phyloP scores from a whole-genome alignment of 2,888 invertebrate genomes.

The Corbicula japonica region DNA sequence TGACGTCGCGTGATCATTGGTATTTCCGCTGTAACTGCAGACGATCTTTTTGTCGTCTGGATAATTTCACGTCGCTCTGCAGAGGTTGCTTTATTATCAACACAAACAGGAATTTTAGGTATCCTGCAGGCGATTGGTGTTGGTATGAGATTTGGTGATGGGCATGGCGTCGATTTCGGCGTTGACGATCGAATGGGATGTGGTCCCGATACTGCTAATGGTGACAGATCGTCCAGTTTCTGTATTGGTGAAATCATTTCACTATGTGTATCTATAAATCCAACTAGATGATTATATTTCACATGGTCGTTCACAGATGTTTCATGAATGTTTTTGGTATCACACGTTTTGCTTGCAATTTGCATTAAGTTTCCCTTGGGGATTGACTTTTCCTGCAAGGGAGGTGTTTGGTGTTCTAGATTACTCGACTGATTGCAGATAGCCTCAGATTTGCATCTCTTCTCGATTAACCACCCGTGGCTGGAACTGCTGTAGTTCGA shows the following conservation, averaged over 20 bases:
- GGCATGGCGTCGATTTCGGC: constrained; percentile 43
- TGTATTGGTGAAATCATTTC: background rate
- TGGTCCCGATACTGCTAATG: background rate
- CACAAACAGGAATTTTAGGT: too few species aligned
- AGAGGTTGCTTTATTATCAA: too few species aligned
- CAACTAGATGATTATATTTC: too few species aligned
- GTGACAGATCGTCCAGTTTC: background rate
- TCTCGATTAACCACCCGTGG: constrained; percentile 57
- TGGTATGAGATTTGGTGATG: constrained; percentile 24
- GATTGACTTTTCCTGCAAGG: too few species aligned
- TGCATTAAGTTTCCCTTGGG: background rate
- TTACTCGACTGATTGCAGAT: constrained; percentile 6
- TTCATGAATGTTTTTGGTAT: background rate
- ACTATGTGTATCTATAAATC: background rate
- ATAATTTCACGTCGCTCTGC: too few species aligned
- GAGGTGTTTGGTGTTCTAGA: too few species aligned
- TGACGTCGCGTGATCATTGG: constrained; percentile 33
- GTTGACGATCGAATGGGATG: constrained; percentile 43
- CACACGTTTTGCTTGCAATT: too few species aligned
- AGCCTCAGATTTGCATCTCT: constrained; percentile 46
- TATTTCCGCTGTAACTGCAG: background rate
- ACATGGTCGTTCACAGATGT: background rate
- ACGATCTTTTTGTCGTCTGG: too few species aligned
- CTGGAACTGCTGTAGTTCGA: constrained; percentile 48
- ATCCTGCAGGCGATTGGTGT: too few species aligned